These are phyloP conservation scores for Epirrhoe alternata DNA, from an alignment of 2,888 invertebrate genomes.

Conservation along the genomic window DNA sequence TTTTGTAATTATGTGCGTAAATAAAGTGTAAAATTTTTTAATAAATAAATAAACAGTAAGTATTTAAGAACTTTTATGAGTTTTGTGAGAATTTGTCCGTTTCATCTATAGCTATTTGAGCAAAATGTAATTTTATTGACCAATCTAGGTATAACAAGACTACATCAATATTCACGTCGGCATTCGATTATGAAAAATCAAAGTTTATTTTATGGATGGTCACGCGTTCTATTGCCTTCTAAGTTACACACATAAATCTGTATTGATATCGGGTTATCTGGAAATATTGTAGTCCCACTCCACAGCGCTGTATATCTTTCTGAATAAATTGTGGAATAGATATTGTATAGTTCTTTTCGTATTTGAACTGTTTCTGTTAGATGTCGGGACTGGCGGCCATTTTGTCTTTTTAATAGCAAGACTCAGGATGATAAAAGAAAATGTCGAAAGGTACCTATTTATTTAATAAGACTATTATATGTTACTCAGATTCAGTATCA, in stretches of 20 bases:
- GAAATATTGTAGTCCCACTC: slow-evolving; percentile 43
- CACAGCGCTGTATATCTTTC: background rate
- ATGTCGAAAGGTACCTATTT: too few species aligned
- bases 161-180: background rate
- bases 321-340: background rate
- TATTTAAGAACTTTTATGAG: too few species aligned
- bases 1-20: too few species aligned
- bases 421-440: too few species aligned
- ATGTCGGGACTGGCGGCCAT: too few species aligned
- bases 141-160: background rate
- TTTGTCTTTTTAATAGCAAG: too few species aligned
- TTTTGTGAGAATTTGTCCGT: too few species aligned
- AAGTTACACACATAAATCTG: slow-evolving; percentile 53
- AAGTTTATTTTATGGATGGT: slow-evolving; percentile 44
- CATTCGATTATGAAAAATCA: slow-evolving; percentile 21
- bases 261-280: slow-evolving; percentile 53
- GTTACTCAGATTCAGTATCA: too few species aligned
- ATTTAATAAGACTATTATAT: too few species aligned
- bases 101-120: background rate
- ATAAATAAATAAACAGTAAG: too few species aligned
- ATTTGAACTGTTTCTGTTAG: too few species aligned
- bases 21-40: too few species aligned
- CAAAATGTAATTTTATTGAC: background rate
- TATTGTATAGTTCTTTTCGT: background rate
- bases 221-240: slow-evolving; percentile 50